Evolutionary conservation across 2,888 invertebrate species (phyloP).

Genomic region (Clitarchus hookeri): DNA sequence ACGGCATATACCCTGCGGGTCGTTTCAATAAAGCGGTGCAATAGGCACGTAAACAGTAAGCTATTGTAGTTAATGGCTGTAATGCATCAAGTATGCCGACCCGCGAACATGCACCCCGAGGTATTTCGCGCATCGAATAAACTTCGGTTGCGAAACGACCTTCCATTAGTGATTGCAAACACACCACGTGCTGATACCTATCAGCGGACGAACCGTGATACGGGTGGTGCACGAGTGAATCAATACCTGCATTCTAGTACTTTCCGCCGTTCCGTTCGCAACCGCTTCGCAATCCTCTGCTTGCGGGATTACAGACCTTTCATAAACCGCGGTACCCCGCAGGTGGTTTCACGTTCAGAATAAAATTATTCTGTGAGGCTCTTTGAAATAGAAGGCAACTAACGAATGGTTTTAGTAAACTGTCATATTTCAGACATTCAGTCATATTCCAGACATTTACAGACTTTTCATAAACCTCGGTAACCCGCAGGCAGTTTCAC

Average conservation of each 20-base stretch:
- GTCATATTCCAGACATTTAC: too few species aligned
- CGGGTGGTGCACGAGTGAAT: background rate
- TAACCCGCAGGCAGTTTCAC: too few species aligned
- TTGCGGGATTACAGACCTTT: too few species aligned
- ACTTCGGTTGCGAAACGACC: background rate
- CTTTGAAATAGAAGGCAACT: background rate
- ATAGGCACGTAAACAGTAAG: background rate
- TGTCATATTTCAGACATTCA: too few species aligned
- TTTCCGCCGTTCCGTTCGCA: background rate
- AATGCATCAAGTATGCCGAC: background rate
- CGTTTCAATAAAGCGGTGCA: background rate
- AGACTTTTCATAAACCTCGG: too few species aligned
- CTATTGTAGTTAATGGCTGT: conserved; percentile 5
- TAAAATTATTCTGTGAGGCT: background rate
- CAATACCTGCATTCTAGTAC: background rate
- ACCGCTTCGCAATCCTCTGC: too few species aligned
- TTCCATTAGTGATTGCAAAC: conserved; percentile 14
- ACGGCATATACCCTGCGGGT: background rate
- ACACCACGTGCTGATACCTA: background rate
- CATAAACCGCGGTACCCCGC: too few species aligned
- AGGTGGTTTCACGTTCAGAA: background rate
- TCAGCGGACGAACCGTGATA: background rate
- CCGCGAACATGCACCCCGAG: too few species aligned
- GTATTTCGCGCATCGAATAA: too few species aligned
- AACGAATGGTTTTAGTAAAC: too few species aligned